Evolutionary conservation across 2,113 vertebrate genomes (phyloP), one percentile per base, ranked within the genome.

Genomic region (Saiga tatarica): DNA sequence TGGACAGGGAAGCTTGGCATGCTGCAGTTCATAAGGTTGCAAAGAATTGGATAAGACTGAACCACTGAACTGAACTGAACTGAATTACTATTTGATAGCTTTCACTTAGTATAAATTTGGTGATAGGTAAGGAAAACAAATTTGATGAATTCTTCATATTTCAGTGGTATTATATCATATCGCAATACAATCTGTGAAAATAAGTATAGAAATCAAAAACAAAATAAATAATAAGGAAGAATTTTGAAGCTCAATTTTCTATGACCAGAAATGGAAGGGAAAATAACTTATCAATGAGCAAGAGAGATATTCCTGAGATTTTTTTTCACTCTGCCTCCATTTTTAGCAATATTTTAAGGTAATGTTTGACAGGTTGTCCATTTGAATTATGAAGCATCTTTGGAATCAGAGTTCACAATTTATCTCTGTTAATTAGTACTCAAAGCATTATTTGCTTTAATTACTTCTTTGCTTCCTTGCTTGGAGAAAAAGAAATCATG

Each of bases 11-110:
- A 60, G 52, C 59, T 12, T 60, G 13, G 59, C 0, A 2, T 60
- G 59, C 28, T 30, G 12, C 0, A 60, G 5, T 60, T 1, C 59
- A 60, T 30, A 12, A 1, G 28, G 28, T 60, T 6, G 5, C 59
- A 60, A 60, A 30, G 26, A 6, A 1, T 30, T 0, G 0, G 5
- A 60, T 60, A 60, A 0, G 12, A 55, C 2, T 28, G 26, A 60
- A 0, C 0, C 13, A 62, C 60, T 62, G 60, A 62, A 62, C 13
- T 7, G 28, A 62, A 62, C 13, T 7, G 28, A 33, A 33, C 14
- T 62, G 1, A 62, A 59, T 71, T 59, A 74, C 7, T n/a, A 52
- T 21, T 50, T 59, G 28, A 45, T 59, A 13, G 23, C 23, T 71
- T 71, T 71, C 4, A 19, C 7, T 67, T 53, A 13, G 17, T 23